Evolutionary conservation across 2,888 invertebrate genomes (phyloP).

Genomic region (Lithophane leautieri): DNA sequence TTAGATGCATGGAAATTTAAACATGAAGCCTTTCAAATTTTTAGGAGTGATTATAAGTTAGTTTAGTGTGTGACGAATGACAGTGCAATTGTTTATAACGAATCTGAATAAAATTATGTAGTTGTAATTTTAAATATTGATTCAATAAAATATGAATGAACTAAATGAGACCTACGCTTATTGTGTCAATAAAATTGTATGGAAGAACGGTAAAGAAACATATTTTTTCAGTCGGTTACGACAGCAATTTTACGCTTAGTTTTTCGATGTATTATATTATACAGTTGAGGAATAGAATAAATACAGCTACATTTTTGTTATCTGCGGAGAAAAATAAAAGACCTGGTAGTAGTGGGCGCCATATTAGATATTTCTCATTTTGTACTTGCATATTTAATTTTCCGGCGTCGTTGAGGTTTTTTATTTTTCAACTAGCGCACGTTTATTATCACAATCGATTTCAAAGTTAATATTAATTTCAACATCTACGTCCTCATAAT

Average conservation of each 20-base stretch:
- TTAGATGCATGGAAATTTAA: conserved; percentile 51
- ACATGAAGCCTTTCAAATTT: conserved; percentile 53
- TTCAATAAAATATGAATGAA: conserved; percentile 67
- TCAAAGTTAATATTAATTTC: conserved; percentile 44
- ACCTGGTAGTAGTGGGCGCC: conserved; percentile 31
- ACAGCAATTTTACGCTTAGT: conserved; percentile 76
- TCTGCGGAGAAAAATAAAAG: conserved; percentile 37
- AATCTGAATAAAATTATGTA: conserved; percentile 72
- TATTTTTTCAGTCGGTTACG: conserved; percentile 83
- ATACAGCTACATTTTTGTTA: conserved; percentile 37
- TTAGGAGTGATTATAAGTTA: conserved; percentile 52
- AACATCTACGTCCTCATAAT: conserved; percentile 64
- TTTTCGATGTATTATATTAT: conserved; percentile 75
- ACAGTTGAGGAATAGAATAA: conserved; percentile 68
- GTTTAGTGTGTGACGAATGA: conserved; percentile 66
- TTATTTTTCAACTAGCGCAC: conserved; percentile 29
- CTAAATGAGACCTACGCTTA: conserved; percentile 80
- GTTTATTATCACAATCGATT: conserved; percentile 31
- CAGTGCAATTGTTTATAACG: conserved; percentile 74
- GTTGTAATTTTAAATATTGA: conserved; percentile 67
- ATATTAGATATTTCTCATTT: conserved; percentile 37
- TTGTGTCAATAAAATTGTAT: conserved; percentile 80
- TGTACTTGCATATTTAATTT: conserved; percentile 29
- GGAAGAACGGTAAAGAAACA: conserved; percentile 73
- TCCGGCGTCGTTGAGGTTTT: conserved; percentile 31